Base-by-base conservation (phyloP, 2,113 vertebrate genomes). In the Corythaixoides concolor region DNA sequence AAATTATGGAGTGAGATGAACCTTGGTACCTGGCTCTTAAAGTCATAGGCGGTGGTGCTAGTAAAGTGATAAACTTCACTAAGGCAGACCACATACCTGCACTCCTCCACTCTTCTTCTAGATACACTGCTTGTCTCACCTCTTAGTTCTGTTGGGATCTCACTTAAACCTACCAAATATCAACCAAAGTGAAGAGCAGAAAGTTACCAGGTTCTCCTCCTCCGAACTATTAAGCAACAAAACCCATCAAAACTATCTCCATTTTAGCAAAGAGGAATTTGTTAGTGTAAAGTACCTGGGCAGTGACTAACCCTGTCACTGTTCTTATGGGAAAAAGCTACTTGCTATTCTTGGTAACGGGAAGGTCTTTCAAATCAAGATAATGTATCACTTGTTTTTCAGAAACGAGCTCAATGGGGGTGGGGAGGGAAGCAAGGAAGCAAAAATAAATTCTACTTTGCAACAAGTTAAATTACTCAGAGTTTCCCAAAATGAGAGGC, bases 381-480 rank as follows among this genome's bases (percentile, higher is more conserved):
- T 53, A 75, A 35, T 85, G 83, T 94, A 90, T 95, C 79, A 81
- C n/a, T 89, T 96, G 96, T 97, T 68, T 96, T 93, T 96, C 53
- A 92, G 85, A 95, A 94, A 85, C 2, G 2, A 92, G 89, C 68
- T 92, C 89, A 75, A 81, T 74, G 90, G 88, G 68, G 82, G 72
- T 77, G 69, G 88, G 90, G 91, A 90, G 89, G 41, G 49, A 94
- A 94, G 60, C 68, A 90, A 82, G 73, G 59, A 93, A 92, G 92
- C 89, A 97, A 95, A 97, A 97, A 97, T 95, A 96, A 96, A 91
- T 92, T 89, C 49, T 95, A 43, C 80, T 95, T 73, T 82, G 87
- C 96, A 94, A 75, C 50, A 85, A 95, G 94, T 60, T 92, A 27
- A 39, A 96, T 97, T 97, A 97, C 94, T 98, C 97, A 98, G 84